These are phyloP conservation scores for Microcebus ravelobensis DNA, from an alignment of 2,113 vertebrate species.

Conservation along the genomic window DNA sequence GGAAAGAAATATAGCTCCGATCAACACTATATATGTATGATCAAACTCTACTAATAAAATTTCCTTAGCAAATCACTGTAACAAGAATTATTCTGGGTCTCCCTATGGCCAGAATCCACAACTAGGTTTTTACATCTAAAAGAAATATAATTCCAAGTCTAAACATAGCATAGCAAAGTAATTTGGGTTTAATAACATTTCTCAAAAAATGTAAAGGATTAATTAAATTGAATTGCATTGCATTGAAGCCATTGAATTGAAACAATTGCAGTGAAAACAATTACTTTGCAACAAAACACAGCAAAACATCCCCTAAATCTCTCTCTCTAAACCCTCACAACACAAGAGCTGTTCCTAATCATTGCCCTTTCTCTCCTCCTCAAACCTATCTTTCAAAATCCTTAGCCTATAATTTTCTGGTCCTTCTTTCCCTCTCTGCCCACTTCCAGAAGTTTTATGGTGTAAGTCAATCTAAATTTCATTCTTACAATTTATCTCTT, in stretches of 20 bases:
- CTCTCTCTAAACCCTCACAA: neutral
- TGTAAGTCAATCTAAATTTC: neutral
- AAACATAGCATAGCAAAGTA: slow-evolving; percentile 20
- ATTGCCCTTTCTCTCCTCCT: neutral
- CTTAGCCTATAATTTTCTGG: neutral
- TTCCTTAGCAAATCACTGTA: neutral
- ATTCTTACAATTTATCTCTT: neutral
- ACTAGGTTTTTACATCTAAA: neutral
- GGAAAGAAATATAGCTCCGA: neutral
- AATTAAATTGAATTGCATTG: neutral
- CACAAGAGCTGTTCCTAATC: neutral
- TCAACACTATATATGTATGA: neutral
- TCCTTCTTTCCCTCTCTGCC: neutral
- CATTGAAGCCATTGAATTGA: neutral
- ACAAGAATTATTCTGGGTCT: neutral
- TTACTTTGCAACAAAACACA: neutral
- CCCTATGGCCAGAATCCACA: neutral
- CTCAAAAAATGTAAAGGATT: neutral
- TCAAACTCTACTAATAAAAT: neutral
- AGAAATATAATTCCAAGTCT: neutral
- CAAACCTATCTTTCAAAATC: neutral
- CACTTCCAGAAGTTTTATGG: neutral
- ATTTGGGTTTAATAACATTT: slow-evolving; percentile 18
- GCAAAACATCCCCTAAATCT: neutral
- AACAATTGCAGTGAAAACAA: neutral